A percentile compares a stretch with the other conserved stretches of the same genome.
Conservation (phyloP, 2,888 invertebrate species). For the Arctia plantaginis region DNA sequence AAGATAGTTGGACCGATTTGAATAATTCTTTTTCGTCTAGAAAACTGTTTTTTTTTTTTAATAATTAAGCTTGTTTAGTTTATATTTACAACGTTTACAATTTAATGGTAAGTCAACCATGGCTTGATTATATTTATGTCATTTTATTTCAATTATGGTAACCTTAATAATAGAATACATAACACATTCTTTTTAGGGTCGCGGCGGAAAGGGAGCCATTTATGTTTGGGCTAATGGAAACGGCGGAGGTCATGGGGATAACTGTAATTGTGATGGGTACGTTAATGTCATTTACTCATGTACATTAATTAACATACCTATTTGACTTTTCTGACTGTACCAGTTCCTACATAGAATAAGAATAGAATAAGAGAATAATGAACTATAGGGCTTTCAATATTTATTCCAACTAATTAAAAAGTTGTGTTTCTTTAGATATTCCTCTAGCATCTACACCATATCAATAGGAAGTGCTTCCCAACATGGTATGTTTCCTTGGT, state of each 20-base stretch:
- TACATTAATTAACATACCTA: neutral
- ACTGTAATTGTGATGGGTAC: conserved; percentile 97
- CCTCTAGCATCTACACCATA: conserved; percentile 93
- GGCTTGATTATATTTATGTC: too few species aligned
- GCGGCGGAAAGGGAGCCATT: conserved; percentile 93
- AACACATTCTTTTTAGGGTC: conserved; percentile 81
- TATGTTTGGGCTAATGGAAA: conserved; percentile 98
- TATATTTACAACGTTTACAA: too few species aligned
- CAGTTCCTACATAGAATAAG: neutral
- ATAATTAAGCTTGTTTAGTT: too few species aligned
- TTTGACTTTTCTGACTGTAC: neutral
- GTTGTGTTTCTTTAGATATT: conserved; percentile 69
- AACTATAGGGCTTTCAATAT: neutral
- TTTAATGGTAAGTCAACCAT: too few species aligned
- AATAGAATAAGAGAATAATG: neutral
- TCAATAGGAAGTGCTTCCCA: conserved; percentile 95
- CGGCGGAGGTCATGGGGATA: conserved; percentile 93
- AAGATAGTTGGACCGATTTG: too few species aligned
- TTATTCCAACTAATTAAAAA: neutral
- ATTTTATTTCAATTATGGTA: neutral
- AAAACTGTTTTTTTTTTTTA: too few species aligned
- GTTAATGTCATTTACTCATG: conserved; percentile 50
- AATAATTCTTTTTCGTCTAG: too few species aligned
- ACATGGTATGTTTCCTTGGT: conserved; percentile 94
- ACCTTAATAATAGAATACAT: neutral